Conservation (phyloP, 2,797 vertebrate species). For the Cirrhinus mrigala region DNA sequence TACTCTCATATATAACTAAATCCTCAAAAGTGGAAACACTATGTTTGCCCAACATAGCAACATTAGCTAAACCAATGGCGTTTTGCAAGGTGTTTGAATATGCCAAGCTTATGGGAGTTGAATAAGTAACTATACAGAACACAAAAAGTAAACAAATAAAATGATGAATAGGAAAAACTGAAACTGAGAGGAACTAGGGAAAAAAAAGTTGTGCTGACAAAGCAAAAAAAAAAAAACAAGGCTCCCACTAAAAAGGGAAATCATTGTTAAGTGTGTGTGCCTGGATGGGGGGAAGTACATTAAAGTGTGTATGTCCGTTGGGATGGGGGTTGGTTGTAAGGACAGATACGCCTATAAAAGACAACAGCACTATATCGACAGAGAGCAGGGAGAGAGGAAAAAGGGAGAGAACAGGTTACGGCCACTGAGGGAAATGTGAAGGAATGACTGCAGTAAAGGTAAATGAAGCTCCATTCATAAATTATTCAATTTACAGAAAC, state of each 20-base stretch:
- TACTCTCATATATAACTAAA: not conserved
- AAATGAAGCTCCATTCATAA: slow-evolving; percentile 39
- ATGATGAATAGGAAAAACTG: slow-evolving; percentile 17
- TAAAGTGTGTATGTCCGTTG: slow-evolving; percentile 32
- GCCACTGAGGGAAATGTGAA: slow-evolving; percentile 42
- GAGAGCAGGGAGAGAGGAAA: slow-evolving; percentile 25
- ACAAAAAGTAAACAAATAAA: slow-evolving; percentile 21
- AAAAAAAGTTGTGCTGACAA: slow-evolving; percentile 64
- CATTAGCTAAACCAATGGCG: not conserved
- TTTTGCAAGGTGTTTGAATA: not conserved
- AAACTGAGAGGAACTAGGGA: slow-evolving; percentile 28
- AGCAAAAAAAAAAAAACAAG: slow-evolving; percentile 46
- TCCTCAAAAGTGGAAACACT: not conserved
- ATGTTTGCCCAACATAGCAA: not conserved
- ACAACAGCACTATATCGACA: slow-evolving; percentile 47
- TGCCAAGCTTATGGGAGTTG: not conserved
- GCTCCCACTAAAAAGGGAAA: slow-evolving; percentile 57
- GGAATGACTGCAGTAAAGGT: slow-evolving; percentile 47
- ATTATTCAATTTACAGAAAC: slow-evolving; percentile 27
- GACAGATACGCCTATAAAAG: slow-evolving; percentile 45
- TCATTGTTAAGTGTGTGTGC: slow-evolving; percentile 53
- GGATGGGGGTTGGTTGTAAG: slow-evolving; percentile 40
- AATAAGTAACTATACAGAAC: not conserved
- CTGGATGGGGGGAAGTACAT: slow-evolving; percentile 40
- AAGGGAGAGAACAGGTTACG: slow-evolving; percentile 4